Conservation (phyloP, 1,140 invertebrate genomes). For the Drosophila burlai region DNA sequence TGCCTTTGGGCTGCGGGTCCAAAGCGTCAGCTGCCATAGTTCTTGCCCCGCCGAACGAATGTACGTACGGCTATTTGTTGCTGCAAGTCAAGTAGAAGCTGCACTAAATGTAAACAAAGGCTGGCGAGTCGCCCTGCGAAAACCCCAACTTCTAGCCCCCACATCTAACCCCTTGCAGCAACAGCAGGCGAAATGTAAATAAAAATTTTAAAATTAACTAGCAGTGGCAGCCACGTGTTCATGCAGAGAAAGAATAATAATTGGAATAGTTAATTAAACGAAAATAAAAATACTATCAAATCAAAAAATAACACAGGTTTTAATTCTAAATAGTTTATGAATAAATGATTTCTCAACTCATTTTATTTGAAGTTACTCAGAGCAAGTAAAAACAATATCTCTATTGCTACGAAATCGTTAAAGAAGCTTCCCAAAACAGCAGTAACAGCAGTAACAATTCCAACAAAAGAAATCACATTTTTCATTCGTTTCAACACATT, state of each 20-base stretch:
- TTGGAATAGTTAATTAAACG: neutral
- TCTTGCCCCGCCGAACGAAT: constrained; percentile 22
- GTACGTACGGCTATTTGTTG: constrained; percentile 43
- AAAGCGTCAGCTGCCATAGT: constrained; percentile 67
- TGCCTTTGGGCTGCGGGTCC: constrained; percentile 33
- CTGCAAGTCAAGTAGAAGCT: constrained; percentile 76
- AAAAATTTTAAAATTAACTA: constrained; percentile 77
- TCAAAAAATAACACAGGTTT: neutral
- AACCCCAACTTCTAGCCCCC: neutral
- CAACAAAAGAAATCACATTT: neutral
- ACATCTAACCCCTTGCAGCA: constrained; percentile 6
- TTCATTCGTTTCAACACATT: neutral
- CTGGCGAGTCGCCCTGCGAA: neutral
- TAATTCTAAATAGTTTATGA: neutral
- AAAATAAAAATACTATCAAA: neutral
- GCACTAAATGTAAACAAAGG: constrained; percentile 78
- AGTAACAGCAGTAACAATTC: neutral
- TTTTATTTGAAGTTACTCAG: no score
- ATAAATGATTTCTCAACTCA: no score
- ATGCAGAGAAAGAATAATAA: constrained; percentile 30
- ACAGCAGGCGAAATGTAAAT: constrained; percentile 78
- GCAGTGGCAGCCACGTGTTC: constrained; percentile 59
- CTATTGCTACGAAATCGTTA: neutral
- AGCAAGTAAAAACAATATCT: no score
- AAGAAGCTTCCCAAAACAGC: neutral